Conservation (phyloP, 2,797 vertebrate species). For the Paratrypauchen microcephalus region DNA sequence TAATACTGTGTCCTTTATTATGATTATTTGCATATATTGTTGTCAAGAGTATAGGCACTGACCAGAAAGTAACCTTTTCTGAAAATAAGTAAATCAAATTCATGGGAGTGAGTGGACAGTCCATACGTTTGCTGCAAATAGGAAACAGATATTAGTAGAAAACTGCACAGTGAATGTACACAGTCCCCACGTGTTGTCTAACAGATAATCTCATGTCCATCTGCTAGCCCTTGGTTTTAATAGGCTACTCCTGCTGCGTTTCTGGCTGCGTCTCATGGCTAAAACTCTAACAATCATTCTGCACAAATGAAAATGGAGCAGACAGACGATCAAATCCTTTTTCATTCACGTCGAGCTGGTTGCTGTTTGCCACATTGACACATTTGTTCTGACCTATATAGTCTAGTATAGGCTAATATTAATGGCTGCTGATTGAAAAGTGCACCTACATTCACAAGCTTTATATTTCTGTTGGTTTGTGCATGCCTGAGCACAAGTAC, state of each 20-base stretch:
- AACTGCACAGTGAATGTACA: slow-evolving; percentile 21
- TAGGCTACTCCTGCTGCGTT: slow-evolving; percentile 60
- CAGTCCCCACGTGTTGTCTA: slow-evolving; percentile 53
- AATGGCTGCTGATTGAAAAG: slow-evolving; percentile 25
- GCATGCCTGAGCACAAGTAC: slow-evolving; percentile 38
- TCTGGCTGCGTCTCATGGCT: slow-evolving; percentile 42
- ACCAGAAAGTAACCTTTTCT: slow-evolving; percentile 3
- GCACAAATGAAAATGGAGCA: slow-evolving; percentile 28
- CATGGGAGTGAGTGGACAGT: slow-evolving; percentile 18
- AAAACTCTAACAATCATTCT: slow-evolving; percentile 50
- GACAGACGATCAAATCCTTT: slow-evolving; percentile 37
- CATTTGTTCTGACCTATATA: slow-evolving; percentile 46
- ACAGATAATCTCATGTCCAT: slow-evolving; percentile 76
- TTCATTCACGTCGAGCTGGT: slow-evolving; percentile 22
- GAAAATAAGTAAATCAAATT: slow-evolving; percentile 19
- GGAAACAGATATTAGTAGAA: slow-evolving; percentile 57
- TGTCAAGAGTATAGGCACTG: slow-evolving; percentile 1
- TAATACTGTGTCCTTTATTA: slow-evolving; percentile 11
- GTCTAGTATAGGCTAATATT: slow-evolving; percentile 2
- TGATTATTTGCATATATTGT: slow-evolving; percentile 2
- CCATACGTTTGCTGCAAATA: slow-evolving; percentile 42
- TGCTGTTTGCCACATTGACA: slow-evolving; percentile 28
- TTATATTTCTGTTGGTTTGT: slow-evolving; percentile 36
- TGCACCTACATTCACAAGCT: slow-evolving; percentile 31
- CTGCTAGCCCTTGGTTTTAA: slow-evolving; percentile 63